Evolutionary conservation across 2,797 vertebrate species (phyloP).

Genomic region (Hippopotamyrus pictus): DNA sequence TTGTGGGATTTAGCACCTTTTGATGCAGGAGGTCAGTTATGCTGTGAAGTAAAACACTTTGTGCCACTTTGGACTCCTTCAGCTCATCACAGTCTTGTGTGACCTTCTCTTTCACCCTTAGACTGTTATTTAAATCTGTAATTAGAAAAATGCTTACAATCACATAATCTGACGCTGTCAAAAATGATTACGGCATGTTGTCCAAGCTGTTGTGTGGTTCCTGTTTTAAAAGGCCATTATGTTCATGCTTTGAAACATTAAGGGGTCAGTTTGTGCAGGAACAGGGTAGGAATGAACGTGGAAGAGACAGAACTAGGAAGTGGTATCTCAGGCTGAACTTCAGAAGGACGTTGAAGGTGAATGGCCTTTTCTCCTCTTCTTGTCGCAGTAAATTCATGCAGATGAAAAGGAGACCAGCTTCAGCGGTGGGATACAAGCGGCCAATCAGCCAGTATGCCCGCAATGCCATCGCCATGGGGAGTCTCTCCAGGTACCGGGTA

Average conservation of each 20-base stretch:
- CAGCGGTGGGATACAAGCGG: slow-evolving; percentile 89
- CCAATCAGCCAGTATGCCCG: slow-evolving; percentile 92
- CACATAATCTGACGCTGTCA: background rate
- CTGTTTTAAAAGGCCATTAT: background rate
- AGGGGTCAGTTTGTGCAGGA: background rate
- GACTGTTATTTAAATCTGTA: background rate
- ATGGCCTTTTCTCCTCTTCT: background rate
- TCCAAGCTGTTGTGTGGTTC: background rate
- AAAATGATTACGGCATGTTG: background rate
- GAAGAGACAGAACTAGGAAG: background rate
- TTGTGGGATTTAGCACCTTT: background rate
- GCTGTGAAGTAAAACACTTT: background rate
- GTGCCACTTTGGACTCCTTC: background rate
- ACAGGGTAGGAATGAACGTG: background rate
- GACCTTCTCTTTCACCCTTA: background rate
- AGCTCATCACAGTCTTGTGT: background rate
- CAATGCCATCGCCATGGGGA: slow-evolving; percentile 79
- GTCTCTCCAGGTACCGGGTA: slow-evolving; percentile 85
- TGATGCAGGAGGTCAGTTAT: background rate
- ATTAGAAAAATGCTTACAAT: background rate
- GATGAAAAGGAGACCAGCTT: slow-evolving; percentile 80
- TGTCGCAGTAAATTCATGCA: slow-evolving; percentile 60
- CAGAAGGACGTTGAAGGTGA: background rate
- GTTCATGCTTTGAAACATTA: background rate
- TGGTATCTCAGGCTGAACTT: background rate